A percentile compares a stretch with the other conserved stretches of the same genome.
phyloP scores from a whole-genome alignment of 2,888 invertebrate species.

The Agrotis clavis region DNA sequence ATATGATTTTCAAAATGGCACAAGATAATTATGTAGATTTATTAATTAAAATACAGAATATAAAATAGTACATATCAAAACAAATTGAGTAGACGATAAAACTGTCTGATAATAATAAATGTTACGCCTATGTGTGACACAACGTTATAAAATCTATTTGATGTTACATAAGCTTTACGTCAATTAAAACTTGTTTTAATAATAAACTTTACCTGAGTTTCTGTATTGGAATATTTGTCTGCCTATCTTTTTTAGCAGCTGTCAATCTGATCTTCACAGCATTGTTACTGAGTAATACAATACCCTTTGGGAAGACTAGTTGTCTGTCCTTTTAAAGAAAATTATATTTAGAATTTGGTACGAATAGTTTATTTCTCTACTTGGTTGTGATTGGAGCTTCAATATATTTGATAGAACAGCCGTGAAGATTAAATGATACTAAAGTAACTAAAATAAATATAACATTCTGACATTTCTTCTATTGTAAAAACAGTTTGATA shows the following conservation, averaged over 20 bases:
- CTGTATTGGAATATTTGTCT: slow-evolving; percentile 4
- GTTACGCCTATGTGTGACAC: slow-evolving; percentile 33
- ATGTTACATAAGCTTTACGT: slow-evolving; percentile 30
- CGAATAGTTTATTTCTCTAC: background rate
- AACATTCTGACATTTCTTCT: no score
- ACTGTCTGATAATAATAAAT: slow-evolving; percentile 29
- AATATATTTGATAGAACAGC: background rate
- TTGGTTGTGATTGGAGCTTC: background rate
- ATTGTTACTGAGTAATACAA: no score
- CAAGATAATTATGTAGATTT: background rate
- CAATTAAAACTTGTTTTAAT: slow-evolving; percentile 27
- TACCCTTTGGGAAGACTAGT: no score
- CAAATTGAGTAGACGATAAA: slow-evolving; percentile 40
- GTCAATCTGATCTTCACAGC: no score
- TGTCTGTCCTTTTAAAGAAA: no score
- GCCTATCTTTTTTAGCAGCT: no score
- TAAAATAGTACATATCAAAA: slow-evolving; percentile 16
- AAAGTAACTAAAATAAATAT: no score
- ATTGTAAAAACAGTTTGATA: no score
- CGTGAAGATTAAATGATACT: background rate
- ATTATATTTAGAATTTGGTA: background rate
- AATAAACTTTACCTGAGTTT: slow-evolving; percentile 26
- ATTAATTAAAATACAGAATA: background rate
- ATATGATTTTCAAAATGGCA: background rate
- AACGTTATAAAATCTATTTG: background rate